Base-by-base conservation (phyloP, 2,113 vertebrate genomes). In the Lutjanus erythropterus region DNA sequence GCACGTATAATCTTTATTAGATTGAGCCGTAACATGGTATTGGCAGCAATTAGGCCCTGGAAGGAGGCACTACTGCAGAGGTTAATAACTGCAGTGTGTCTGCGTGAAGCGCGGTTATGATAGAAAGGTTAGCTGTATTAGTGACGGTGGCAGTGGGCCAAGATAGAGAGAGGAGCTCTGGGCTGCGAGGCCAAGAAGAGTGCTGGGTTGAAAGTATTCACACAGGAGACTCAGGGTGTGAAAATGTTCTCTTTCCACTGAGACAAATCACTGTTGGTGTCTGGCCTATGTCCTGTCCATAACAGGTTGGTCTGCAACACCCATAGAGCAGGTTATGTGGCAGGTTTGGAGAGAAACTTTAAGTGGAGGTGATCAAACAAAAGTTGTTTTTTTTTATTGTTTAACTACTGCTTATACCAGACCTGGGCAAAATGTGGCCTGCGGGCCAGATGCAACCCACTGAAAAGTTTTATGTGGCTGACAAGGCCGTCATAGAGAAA, bases 1-100 rank as follows among this genome's bases (percentile, higher is more conserved):
- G 89, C 86, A 86, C 65, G 61, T 87, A 84, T 89, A 88, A 89
- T 92, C 86, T 92, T 89, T 90, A 90, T 92, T 91, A 90, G 87
- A 92, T 90, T 91, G 91, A 90, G 89, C 86, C 4, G 73, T 92
- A 89, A 91, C 88, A 75, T 83, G 84, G 77, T 81, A 88, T 86
- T 81, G 84, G 82, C 84, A 87, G 86, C 90, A 90, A 93, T 93
- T 92, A 92, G 80, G 82, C 77, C 73, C 78, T 78, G 75, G 81
- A 86, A 83, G 86, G 75, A 90, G 81, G 53, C 69, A 56, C 74
- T 62, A 33, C 83, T 49, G 81, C 84, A 70, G 92, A 90, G 90
- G 90, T 93, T 92, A 93, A 90, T 89, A 89, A 90, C 88, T 87
- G 86, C 77, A 56, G 84, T 79, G 72, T 87, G 89, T 83, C 78